Conservation (phyloP, 2,113 vertebrate species). For the Misgurnus anguillicaudatus region DNA sequence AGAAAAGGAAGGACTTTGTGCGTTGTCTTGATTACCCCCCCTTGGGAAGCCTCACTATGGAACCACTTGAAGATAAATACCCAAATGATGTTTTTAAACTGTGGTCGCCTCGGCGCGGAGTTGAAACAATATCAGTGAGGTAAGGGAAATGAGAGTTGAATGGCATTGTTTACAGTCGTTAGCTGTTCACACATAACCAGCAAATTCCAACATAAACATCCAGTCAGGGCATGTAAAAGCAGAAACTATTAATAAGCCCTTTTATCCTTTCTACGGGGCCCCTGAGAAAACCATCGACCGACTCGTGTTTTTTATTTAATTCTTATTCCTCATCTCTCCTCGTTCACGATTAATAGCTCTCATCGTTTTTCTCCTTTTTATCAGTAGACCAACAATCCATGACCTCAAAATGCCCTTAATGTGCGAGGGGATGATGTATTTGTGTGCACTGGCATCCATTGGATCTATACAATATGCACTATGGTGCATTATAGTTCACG, state of each 20-base stretch:
- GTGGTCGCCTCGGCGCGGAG: slow-evolving; percentile 63
- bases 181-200: slow-evolving; percentile 82
- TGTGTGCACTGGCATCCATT: neutral
- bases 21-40: slow-evolving; percentile 71
- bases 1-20: slow-evolving; percentile 70
- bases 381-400: slow-evolving; percentile 29
- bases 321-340: slow-evolving; percentile 45
- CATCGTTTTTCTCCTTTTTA: neutral
- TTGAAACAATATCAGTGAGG: slow-evolving; percentile 83
- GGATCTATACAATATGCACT: too few species aligned
- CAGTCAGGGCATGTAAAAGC: slow-evolving; percentile 79
- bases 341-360: slow-evolving; percentile 24
- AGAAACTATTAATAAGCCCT: slow-evolving; percentile 80
- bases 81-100: slow-evolving; percentile 75
- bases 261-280: slow-evolving; percentile 75
- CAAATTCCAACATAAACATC: slow-evolving; percentile 84
- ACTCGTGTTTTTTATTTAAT: slow-evolving; percentile 28
- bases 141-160: slow-evolving; percentile 82
- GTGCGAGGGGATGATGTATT: neutral
- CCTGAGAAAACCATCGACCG: slow-evolving; percentile 56
- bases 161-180: slow-evolving; percentile 81
- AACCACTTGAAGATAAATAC: slow-evolving; percentile 77
- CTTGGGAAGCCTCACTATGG: slow-evolving; percentile 69
- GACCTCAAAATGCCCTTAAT: slow-evolving; percentile 29
- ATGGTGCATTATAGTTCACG: neutral